Evolutionary conservation across 2,113 vertebrate species (phyloP), one percentile per base, ranked within the genome.

Genomic region (Xerus inauris): DNA sequence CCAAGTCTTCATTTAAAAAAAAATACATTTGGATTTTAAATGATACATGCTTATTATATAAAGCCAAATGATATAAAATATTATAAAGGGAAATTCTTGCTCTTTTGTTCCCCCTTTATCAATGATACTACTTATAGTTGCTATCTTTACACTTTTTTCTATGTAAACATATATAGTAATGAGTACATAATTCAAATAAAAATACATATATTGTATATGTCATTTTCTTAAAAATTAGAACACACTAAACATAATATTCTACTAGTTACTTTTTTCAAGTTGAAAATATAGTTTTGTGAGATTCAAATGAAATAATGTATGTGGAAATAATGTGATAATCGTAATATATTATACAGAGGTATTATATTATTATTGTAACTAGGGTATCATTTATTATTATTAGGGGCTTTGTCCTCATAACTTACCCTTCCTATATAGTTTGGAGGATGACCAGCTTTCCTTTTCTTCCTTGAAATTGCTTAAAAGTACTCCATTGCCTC

Each of bases 141-240:
- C 38, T 73, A 81, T n/a, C 51, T 35, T 79, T 62, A 73, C 1
- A 62, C 6, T 28, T 80, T 84, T 92, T 62, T 90, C 71, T 80
- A 42, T 45, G n/a, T 10, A 35, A 84, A 77, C 38, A 64, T 49
- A 40, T 42, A 30, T 38, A 10, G 30, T 49, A n/a, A 80, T 64
- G 1, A 86, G 14, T 65, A 57, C 81, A 65, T 47, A 47, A 67
- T 28, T 59, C 4, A 57, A 94, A 85, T 93, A 64, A 94, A 57
- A 82, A 64, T 30, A 5, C 54, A 59, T 57, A 42, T 49, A 59
- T 59, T 2, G 5, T 45, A 30, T 45, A 30, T 32, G 32, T 14
- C 69, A 51, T 84, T 92, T 82, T 88, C 72, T 88, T 71, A 40
- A 88, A 88, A 88, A 45, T 49, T 62, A 84, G n/a, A 83, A 77